Percentiles rank a stretch among this genome's conserved stretches.
phyloP scores from a whole-genome alignment of 2,888 invertebrate species.

The Malachius bipustulatus region DNA sequence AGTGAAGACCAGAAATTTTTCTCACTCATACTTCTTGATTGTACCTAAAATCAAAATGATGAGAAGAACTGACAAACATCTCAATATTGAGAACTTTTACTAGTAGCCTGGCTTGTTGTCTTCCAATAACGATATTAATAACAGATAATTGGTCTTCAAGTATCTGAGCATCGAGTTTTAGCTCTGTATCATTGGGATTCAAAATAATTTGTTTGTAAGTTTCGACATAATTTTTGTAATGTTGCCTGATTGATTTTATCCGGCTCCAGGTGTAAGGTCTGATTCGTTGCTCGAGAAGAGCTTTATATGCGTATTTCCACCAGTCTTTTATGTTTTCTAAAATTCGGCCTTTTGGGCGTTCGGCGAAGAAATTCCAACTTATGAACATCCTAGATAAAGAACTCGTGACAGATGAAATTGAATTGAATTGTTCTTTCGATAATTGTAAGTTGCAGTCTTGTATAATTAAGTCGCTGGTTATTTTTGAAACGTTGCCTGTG shows the following conservation, averaged over 20 bases:
- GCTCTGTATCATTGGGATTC: constrained; percentile 60
- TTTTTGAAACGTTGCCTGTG: constrained; percentile 46
- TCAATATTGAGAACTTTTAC: constrained; percentile 35
- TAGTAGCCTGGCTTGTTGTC: constrained; percentile 68
- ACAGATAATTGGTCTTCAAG: constrained; percentile 64
- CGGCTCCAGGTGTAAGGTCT: constrained; percentile 63
- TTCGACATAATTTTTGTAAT: constrained; percentile 56
- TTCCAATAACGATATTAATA: constrained; percentile 62
- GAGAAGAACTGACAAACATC: not conserved
- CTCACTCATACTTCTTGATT: constrained; percentile 51
- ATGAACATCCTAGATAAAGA: constrained; percentile 53
- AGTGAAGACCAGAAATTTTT: constrained; percentile 36
- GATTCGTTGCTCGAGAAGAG: constrained; percentile 58
- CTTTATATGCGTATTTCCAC: constrained; percentile 67
- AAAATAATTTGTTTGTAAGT: constrained; percentile 58
- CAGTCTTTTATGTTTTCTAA: constrained; percentile 49
- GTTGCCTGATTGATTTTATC: constrained; percentile 53
- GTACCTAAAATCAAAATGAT: constrained; percentile 38
- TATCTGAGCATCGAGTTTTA: constrained; percentile 60
- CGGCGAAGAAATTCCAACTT: constrained; percentile 44
- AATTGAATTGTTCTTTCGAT: constrained; percentile 58
- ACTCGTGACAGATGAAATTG: constrained; percentile 44
- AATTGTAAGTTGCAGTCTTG: constrained; percentile 66
- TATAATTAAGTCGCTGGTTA: constrained; percentile 56
- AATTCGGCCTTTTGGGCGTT: constrained; percentile 34